These are phyloP conservation scores for Selenia dentaria DNA, from an alignment of 2,888 invertebrate species.

Conservation along the genomic window DNA sequence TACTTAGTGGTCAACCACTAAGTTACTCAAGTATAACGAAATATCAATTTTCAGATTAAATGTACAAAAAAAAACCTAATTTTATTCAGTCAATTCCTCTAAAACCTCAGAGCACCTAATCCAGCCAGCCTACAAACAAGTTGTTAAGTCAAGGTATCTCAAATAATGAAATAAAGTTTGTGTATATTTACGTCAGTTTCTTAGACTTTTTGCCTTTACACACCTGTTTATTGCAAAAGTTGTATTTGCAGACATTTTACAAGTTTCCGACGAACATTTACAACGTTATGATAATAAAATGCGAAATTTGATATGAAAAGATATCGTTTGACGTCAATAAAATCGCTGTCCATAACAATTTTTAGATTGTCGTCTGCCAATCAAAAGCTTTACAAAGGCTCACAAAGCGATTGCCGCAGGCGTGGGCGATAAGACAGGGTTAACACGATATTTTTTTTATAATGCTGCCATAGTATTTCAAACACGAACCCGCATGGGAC, in stretches of 20 bases:
- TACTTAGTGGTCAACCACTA: too few species aligned
- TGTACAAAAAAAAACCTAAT: too few species aligned
- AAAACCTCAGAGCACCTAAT: constrained; percentile 2
- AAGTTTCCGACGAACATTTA: constrained; percentile 25
- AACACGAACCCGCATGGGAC: too few species aligned
- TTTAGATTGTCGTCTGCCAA: constrained; percentile 60
- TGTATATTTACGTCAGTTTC: constrained; percentile 34
- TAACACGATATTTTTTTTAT: constrained; percentile 7
- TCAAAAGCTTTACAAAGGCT: constrained; percentile 42
- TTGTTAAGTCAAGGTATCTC: constrained; percentile 29
- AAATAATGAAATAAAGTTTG: constrained; percentile 35
- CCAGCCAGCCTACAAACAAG: constrained; percentile 23
- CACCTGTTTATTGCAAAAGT: constrained; percentile 38
- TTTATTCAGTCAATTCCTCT: not conserved
- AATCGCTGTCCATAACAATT: constrained; percentile 48
- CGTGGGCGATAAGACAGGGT: constrained; percentile 24
- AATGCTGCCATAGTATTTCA: too few species aligned
- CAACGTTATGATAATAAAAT: constrained; percentile 27
- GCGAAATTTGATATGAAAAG: constrained; percentile 27
- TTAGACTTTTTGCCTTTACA: constrained; percentile 34
- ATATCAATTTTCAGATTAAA: too few species aligned
- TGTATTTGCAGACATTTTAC: constrained; percentile 29
- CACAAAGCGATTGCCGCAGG: constrained; percentile 51
- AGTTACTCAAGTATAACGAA: too few species aligned
- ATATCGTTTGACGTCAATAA: constrained; percentile 40